A percentile compares a stretch with the other conserved stretches of the same genome.
These are phyloP conservation scores for Dreissena polymorpha DNA, from an alignment of 1,140 invertebrate species.

Conservation along the genomic window DNA sequence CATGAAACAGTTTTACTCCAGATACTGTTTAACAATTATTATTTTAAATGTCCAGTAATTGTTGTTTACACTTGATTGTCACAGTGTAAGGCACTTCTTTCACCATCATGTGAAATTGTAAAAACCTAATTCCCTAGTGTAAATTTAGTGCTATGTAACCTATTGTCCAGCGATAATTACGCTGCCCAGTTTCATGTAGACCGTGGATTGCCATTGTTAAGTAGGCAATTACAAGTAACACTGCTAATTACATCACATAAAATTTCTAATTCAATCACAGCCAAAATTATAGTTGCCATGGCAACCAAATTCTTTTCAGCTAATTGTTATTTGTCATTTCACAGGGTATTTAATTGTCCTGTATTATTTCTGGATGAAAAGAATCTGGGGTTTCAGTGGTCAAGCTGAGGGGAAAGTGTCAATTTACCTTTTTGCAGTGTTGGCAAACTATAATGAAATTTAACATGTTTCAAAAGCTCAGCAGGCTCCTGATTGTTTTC, in stretches of 20 bases:
- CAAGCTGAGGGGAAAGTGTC: not conserved
- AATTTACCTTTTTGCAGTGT: not conserved
- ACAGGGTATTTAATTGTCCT: conserved; percentile 49
- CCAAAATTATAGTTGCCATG: conserved; percentile 45
- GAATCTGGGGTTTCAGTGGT: not conserved
- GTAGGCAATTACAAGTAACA: conserved; percentile 42
- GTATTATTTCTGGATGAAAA: conserved; percentile 33
- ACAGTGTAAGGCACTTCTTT: too few species aligned
- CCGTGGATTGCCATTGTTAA: conserved; percentile 33
- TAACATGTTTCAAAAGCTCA: conserved; percentile 3
- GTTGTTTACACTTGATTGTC: too few species aligned
- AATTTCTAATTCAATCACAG: conserved; percentile 48
- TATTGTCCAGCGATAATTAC: conserved; percentile 47
- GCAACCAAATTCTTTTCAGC: conserved; percentile 47
- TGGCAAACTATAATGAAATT: not conserved
- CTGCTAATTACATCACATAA: conserved; percentile 47
- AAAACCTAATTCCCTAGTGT: conserved; percentile 42
- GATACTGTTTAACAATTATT: too few species aligned
- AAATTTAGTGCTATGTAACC: conserved; percentile 33
- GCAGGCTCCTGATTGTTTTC: conserved; percentile 27
- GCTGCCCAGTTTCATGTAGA: conserved; percentile 35
- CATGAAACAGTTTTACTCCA: too few species aligned
- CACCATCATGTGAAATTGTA: too few species aligned
- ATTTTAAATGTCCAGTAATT: too few species aligned
- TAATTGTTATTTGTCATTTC: conserved; percentile 45